Base-by-base conservation (phyloP, 1,140 invertebrate species). In the Aphelinus atriplicis region DNA sequence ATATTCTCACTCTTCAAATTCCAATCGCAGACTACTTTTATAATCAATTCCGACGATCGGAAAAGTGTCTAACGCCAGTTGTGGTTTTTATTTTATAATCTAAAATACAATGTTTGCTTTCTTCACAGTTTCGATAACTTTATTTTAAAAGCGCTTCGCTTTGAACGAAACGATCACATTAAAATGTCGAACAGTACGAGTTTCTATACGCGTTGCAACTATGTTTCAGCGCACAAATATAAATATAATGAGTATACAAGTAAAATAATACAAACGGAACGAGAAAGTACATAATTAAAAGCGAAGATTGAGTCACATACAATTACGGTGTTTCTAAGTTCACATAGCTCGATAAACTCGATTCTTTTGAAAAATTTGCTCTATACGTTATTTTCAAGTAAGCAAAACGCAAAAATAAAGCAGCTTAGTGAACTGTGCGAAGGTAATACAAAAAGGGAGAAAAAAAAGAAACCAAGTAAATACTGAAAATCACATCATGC, bases 391-490 rank as follows among this genome's bases (percentile, higher is more conserved):
- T 61, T 61, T 61, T 42, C 50, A 61, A 71, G 55, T 62, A 55
- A 67, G 50, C 69, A 62, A 67, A 67, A 76, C 50, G 60, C 62
- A 71, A 71, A 63, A 60, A 66, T 66, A 42, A 71, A 66, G 60
- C 63, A 10, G 10, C n/a, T 4, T 45, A 46, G 10, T 74, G 3
- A 43, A 53, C 9, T 45, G 66, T 58, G 46, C 66, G 26, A 68
- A 47, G 50, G 9, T 56, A 75, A 70, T 71, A 67, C 56, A 76
- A 55, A 76, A 71, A 67, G 56, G 51, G 51, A 78, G 5, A 78
- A 78, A 66, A 68, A 76, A 78, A 76, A 78, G 76, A 80, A 76
- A 69, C 9, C 9, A 46, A 68, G 64, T 61, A 61, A 73, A 72
- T 76, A 68, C 64, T 68, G 64, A 77, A 67, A 67, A 69, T 72